These are phyloP conservation scores for Pachyramphus minor DNA, from an alignment of 2,113 vertebrate genomes.

Conservation along the genomic window DNA sequence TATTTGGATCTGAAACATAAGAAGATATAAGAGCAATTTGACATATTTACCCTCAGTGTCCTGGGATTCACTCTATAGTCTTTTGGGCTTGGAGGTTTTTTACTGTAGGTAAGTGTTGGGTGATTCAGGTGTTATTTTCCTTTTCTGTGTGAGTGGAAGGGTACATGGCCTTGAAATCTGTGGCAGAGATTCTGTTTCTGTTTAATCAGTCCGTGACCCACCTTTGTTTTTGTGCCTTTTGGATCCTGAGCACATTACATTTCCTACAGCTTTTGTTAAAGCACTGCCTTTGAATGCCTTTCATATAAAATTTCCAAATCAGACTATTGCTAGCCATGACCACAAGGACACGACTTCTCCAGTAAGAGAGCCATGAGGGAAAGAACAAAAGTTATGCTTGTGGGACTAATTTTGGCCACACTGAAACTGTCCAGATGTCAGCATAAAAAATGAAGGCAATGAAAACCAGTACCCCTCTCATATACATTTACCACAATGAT, in stretches of 20 bases:
- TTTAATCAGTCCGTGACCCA: background rate
- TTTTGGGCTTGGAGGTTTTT: background rate
- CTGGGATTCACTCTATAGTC: background rate
- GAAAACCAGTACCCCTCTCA: background rate
- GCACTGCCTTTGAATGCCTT: background rate
- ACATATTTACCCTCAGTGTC: background rate
- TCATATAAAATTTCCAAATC: background rate
- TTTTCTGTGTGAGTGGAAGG: background rate
- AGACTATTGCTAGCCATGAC: background rate
- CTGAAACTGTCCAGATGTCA: conserved; percentile 9
- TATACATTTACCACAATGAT: background rate
- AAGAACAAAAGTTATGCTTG: background rate
- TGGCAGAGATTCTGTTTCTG: background rate
- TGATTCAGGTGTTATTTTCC: background rate
- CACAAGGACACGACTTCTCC: background rate
- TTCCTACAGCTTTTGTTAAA: background rate
- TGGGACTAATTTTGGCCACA: background rate
- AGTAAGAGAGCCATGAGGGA: background rate
- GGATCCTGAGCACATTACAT: background rate
- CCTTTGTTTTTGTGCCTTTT: background rate
- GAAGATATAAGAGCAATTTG: background rate
- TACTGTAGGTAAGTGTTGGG: background rate
- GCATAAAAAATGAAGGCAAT: background rate
- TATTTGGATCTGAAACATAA: background rate
- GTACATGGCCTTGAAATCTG: background rate